Conservation (phyloP, 2,113 vertebrate genomes). For the Machaerirhynchus nigripectus region DNA sequence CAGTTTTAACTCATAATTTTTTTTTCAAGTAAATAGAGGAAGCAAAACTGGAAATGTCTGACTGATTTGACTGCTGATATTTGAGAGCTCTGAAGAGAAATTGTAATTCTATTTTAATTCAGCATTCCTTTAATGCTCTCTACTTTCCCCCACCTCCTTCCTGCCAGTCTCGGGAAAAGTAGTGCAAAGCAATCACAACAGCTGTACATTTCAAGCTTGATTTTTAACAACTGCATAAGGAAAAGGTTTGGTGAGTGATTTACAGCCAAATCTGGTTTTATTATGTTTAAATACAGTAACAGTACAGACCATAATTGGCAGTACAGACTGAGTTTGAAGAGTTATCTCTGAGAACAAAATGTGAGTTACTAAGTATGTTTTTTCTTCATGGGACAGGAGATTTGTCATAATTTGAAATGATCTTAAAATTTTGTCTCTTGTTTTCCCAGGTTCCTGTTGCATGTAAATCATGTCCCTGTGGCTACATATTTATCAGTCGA, state of each 20-base stretch:
- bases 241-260: background rate
- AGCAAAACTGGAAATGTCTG: background rate
- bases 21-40: background rate
- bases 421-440: background rate
- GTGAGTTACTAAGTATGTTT: background rate
- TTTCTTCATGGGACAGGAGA: background rate
- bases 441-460: conserved; percentile 90
- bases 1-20: background rate
- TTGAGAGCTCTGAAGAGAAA: background rate
- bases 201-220: background rate
- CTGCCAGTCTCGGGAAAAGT: background rate
- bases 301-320: background rate
- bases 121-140: background rate
- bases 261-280: background rate
- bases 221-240: background rate
- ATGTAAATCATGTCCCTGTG: conserved; percentile 96
- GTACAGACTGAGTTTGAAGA: background rate
- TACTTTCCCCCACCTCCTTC: background rate
- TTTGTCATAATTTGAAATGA: background rate
- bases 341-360: background rate
- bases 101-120: background rate
- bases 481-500: conserved; percentile 96
- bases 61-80: background rate
- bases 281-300: background rate
- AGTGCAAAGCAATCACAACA: background rate